Evolutionary conservation across 2,113 vertebrate genomes (phyloP).

Genomic region (Chionomys nivalis): DNA sequence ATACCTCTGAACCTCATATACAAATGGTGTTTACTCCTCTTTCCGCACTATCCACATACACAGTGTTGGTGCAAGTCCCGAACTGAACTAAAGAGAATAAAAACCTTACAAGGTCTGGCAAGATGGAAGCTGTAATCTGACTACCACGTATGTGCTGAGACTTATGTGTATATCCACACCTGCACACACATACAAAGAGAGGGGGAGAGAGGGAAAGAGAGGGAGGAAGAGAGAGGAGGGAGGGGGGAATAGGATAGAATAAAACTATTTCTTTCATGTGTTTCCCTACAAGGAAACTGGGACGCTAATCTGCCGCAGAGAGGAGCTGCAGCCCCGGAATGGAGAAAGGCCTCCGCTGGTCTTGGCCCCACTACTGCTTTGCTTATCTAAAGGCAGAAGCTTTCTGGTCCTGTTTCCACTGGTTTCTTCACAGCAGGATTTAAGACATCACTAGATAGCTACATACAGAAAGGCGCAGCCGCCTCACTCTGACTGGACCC

Average conservation of each 20-base stretch:
- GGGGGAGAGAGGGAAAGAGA: too few species aligned
- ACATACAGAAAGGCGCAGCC: accelerated
- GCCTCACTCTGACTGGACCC: accelerated
- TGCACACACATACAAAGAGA: too few species aligned
- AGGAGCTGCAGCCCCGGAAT: accelerated
- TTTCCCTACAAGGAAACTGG: background rate
- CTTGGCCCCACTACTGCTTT: background rate
- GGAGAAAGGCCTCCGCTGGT: accelerated
- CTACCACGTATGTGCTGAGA: background rate
- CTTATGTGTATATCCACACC: background rate
- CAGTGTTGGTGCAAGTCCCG: background rate
- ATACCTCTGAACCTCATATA: accelerated
- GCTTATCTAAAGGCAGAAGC: background rate
- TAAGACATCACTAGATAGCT: background rate
- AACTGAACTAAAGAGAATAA: background rate
- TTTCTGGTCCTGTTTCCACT: background rate
- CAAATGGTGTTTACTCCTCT: background rate
- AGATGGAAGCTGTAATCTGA: background rate
- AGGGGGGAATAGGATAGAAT: background rate
- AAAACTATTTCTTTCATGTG: background rate
- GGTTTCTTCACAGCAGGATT: background rate
- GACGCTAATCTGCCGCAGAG: background rate
- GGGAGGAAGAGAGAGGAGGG: background rate
- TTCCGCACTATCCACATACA: background rate
- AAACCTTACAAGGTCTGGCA: background rate